These are phyloP conservation scores for Ceratoteleas bidentatus DNA, from an alignment of 1,140 invertebrate genomes.

Conservation along the genomic window DNA sequence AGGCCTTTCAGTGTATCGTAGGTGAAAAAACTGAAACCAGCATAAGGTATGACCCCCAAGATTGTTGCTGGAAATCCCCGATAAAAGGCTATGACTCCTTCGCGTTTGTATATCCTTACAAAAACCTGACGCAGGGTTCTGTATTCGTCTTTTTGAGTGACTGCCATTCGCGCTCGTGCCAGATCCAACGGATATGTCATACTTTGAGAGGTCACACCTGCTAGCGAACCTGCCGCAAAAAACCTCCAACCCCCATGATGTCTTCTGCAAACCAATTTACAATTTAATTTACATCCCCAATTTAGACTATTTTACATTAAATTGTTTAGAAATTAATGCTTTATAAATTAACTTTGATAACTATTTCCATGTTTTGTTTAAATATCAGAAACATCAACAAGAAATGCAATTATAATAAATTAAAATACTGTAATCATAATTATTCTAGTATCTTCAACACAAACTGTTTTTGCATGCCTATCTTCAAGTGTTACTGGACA, in stretches of 20 bases:
- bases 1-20: constrained; percentile 96
- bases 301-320: too few relatives aligned
- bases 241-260: constrained; percentile 82
- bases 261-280: constrained; percentile 23
- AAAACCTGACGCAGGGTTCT: constrained; percentile 89
- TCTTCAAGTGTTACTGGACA: too few relatives aligned
- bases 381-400: too few relatives aligned
- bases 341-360: too few relatives aligned
- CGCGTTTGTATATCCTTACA: constrained; percentile 88
- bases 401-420: too few relatives aligned
- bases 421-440: too few relatives aligned
- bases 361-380: too few relatives aligned
- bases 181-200: constrained; percentile 98
- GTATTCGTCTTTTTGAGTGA: constrained; percentile 90
- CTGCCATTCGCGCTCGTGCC: constrained; percentile 98
- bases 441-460: too few relatives aligned
- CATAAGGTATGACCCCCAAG: constrained; percentile 97
- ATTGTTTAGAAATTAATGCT: too few relatives aligned
- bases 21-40: constrained; percentile 98
- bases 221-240: constrained; percentile 95
- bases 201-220: constrained; percentile 95
- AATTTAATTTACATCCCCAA: too few relatives aligned
- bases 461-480: too few relatives aligned
- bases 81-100: constrained; percentile 91
- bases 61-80: constrained; percentile 95